Percentiles rank a stretch among this genome's conserved stretches.
Conservation (phyloP, 2,888 invertebrate genomes). For the Arctia plantaginis region DNA sequence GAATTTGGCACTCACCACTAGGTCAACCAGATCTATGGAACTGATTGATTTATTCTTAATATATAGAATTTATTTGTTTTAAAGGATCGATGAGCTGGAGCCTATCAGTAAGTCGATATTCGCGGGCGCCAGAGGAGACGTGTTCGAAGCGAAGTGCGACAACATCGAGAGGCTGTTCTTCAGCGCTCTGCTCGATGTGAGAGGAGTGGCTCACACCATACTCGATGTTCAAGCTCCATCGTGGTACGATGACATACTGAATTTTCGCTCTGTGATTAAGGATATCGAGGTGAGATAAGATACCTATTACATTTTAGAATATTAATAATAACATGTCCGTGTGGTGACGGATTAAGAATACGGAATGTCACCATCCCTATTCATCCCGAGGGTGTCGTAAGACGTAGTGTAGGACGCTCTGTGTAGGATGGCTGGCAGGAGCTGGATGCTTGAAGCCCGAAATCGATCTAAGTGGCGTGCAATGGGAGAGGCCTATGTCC, state of each 20-base stretch:
- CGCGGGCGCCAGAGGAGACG: conserved; percentile 89
- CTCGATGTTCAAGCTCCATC: conserved; percentile 92
- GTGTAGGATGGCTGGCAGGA: no score
- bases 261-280: conserved; percentile 87
- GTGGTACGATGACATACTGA: conserved; percentile 93
- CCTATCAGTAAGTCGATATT: conserved; percentile 90
- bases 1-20: no score
- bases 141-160: conserved; percentile 89
- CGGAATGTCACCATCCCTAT: no score
- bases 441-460: no score
- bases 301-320: conserved; percentile 13
- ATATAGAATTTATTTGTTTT: background rate
- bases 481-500: no score
- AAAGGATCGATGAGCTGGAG: conserved; percentile 90
- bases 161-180: conserved; percentile 92
- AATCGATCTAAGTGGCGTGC: no score
- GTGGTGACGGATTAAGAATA: no score
- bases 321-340: background rate
- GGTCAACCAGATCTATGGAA: no score
- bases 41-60: background rate
- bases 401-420: no score
- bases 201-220: conserved; percentile 88
- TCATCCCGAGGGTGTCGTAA: no score
- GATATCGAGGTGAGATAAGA: conserved; percentile 84
- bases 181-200: conserved; percentile 87